Conservation (phyloP, 2,797 vertebrate genomes). For the Cirrhinus molitorella region DNA sequence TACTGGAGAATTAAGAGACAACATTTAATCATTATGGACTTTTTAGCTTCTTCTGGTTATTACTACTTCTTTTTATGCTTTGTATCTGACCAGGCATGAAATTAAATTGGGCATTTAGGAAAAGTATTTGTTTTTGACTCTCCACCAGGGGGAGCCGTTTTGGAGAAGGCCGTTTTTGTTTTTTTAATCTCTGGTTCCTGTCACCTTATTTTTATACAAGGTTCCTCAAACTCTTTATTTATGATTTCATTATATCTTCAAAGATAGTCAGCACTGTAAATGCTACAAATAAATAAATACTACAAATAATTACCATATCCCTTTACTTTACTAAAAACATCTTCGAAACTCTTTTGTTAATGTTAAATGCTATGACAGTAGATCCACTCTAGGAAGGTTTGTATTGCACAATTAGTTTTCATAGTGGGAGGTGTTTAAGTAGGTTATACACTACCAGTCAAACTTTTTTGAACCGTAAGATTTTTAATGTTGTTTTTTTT, state of each 20-base stretch:
- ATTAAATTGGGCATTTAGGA: background rate
- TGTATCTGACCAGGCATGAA: background rate
- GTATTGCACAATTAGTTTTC: background rate
- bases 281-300: background rate
- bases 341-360: background rate
- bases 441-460: background rate
- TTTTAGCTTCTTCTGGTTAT: background rate
- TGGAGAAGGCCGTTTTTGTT: accelerated
- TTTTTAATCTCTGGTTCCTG: background rate
- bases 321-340: background rate
- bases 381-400: background rate
- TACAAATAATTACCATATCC: background rate
- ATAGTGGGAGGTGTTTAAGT: background rate
- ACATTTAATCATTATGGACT: background rate
- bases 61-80: background rate
- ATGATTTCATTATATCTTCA: background rate
- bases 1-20: background rate
- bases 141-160: conserved; percentile 10
- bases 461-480: no score
- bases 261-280: background rate
- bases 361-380: background rate
- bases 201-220: background rate
- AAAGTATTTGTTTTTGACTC: background rate
- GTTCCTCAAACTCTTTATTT: background rate
- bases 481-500: no score